These are phyloP conservation scores for Herminia tarsipennalis DNA, from an alignment of 2,888 invertebrate genomes.

Conservation along the genomic window DNA sequence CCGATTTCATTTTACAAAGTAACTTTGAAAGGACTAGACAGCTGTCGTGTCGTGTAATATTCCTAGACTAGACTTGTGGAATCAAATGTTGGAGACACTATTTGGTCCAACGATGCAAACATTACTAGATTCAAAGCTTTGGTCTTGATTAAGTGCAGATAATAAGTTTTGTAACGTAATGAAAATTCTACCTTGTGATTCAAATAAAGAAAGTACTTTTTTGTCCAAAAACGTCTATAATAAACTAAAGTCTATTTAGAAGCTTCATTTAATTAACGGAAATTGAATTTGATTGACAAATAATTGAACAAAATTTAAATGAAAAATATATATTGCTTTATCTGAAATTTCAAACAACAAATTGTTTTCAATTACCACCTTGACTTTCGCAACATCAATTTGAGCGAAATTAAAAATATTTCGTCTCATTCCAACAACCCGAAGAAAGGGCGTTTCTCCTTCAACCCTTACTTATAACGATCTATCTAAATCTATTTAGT, in stretches of 20 bases:
- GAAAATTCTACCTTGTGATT: no score
- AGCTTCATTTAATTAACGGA: no score
- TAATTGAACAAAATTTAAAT: background rate
- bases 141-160: no score
- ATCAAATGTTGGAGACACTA: slow-evolving; percentile 11
- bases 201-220: no score
- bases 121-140: no score
- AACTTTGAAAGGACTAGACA: slow-evolving; percentile 50
- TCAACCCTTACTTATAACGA: slow-evolving; percentile 20
- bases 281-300: background rate
- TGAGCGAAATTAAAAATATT: slow-evolving; percentile 11
- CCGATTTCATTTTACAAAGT: slow-evolving; percentile 74
- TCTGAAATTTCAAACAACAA: background rate
- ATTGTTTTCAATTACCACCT: background rate
- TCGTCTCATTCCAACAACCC: slow-evolving; percentile 4
- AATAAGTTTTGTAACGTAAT: no score
- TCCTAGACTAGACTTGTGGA: slow-evolving; percentile 28
- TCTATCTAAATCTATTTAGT: slow-evolving; percentile 26
- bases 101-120: background rate
- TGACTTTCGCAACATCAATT: slow-evolving; percentile 3
- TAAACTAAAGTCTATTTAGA: no score
- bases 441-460: slow-evolving; percentile 10
- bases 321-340: background rate
- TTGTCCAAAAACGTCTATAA: no score
- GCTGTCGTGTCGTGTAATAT: slow-evolving; percentile 45